These are phyloP conservation scores for Brachionus koreanus DNA, from an alignment of 1,140 invertebrate genomes.

Conservation along the genomic window DNA sequence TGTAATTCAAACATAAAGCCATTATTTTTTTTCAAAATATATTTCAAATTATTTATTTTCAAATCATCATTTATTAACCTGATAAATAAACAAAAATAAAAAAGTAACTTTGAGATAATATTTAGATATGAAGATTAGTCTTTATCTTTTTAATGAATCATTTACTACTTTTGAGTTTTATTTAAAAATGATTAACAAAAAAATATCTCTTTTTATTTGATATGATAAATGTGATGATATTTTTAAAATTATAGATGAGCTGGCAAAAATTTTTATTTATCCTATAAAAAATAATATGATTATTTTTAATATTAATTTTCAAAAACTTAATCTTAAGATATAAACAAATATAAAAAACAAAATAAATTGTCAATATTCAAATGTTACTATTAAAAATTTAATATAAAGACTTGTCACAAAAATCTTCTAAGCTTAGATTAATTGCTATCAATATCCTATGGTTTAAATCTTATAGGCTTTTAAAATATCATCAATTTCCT, in stretches of 20 bases:
- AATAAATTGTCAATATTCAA: background rate
- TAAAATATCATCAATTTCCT: background rate
- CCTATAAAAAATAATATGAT: background rate
- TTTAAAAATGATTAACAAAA: too few species aligned
- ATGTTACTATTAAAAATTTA: background rate
- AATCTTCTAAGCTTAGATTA: background rate
- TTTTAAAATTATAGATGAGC: background rate
- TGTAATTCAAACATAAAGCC: too few species aligned
- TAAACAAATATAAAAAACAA: background rate
- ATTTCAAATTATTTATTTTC: too few species aligned
- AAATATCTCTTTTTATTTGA: background rate
- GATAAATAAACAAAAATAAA: too few species aligned
- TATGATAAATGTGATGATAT: background rate
- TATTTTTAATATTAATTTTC: background rate
- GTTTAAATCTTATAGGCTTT: background rate
- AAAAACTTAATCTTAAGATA: background rate
- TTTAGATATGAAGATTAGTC: too few species aligned
- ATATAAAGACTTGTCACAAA: background rate
- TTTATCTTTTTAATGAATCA: too few species aligned
- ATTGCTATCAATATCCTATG: background rate
- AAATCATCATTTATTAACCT: too few species aligned
- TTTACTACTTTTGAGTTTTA: too few species aligned
- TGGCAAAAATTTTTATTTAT: background rate
- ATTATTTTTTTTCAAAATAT: too few species aligned
- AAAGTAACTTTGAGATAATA: too few species aligned